Evolutionary conservation across 2,888 invertebrate species (phyloP), one percentile per base, ranked within the genome.

Genomic region (Liposcelis brunnea): DNA sequence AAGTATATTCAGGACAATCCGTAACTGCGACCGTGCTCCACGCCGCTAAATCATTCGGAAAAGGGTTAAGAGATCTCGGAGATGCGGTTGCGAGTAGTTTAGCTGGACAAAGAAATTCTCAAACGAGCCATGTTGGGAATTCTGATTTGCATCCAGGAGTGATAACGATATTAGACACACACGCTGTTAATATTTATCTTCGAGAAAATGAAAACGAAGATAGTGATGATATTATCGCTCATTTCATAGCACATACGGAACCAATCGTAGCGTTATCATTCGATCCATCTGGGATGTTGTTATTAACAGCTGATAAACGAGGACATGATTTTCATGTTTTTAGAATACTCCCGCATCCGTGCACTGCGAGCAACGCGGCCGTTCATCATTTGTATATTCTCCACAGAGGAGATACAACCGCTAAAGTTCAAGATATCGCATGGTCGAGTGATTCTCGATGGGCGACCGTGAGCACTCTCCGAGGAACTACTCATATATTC

Each of bases 401-500:
- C 50, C 90, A 94, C 61, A 61, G 97, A 35, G 97, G 97, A 3
- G 95, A 93, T 57, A 97, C 97, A 0, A 86, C 89, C 37, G 93
- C 95, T 43, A 87, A 84, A 73, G 53, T 72, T n/a, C 68, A 82
- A 69, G 87, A 94, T 58, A 84, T 94, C 61, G 75, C 83, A 43
- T 89, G 97, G 59, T 89, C 94, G 1, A 70, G 77, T 48, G 97
- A 98, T 67, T 83, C 83, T 21, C 80, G 98, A 45, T 99, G 97
- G 97, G 80, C 89, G n/a, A 85, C 93, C 2, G 77, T 97, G 4
- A 89, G 90, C 34, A 93, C 97, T 1, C 73, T 93, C 46, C 77
- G 94, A 50, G 98, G 97, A 49, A 98, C 98, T 1, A 94, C 94
- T 26, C 98, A 98, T 64, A 82, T 98, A 51, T 98, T 95, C 67